These are phyloP conservation scores for Rhyacophila brunnea DNA, from an alignment of 1,140 invertebrate species.

Conservation along the genomic window DNA sequence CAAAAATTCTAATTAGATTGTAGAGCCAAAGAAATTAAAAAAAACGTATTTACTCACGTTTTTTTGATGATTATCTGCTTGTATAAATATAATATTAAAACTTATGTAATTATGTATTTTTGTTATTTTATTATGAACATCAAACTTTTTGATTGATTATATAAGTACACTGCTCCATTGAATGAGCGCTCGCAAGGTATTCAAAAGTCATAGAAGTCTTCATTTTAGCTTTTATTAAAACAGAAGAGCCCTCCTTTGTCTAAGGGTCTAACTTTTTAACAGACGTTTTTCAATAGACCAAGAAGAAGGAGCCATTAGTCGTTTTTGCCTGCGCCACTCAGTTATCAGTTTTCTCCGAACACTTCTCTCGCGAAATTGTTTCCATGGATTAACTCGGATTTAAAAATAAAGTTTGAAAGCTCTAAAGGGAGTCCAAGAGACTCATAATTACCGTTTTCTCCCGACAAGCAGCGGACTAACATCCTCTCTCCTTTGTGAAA, in stretches of 20 bases:
- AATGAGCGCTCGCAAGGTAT: no score
- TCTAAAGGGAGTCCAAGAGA: constrained; percentile 12
- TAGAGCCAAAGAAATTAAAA: no score
- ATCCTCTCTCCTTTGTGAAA: constrained; percentile 35
- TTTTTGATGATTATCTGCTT: no score
- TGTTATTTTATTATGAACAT: no score
- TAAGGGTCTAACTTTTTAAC: constrained; percentile 8
- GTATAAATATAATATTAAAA: no score
- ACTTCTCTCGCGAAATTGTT: constrained; percentile 20
- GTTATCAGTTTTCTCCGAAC: constrained; percentile 25
- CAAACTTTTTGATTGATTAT: no score
- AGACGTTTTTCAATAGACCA: constrained; percentile 23
- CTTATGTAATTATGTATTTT: no score
- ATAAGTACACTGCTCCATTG: no score
- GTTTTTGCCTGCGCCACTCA: not conserved
- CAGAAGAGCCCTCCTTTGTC: constrained; percentile 10
- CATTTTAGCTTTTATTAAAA: constrained; percentile 12
- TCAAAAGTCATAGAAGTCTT: no score
- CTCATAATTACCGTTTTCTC: constrained; percentile 28
- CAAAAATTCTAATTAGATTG: no score
- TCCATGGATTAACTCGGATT: constrained; percentile 32
- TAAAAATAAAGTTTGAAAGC: constrained; percentile 35
- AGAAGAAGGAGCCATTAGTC: constrained; percentile 19
- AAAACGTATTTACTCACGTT: no score
- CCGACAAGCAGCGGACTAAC: constrained; percentile 24